These are phyloP conservation scores for Hipposideros larvatus DNA, from an alignment of 2,797 vertebrate species.

Conservation along the genomic window DNA sequence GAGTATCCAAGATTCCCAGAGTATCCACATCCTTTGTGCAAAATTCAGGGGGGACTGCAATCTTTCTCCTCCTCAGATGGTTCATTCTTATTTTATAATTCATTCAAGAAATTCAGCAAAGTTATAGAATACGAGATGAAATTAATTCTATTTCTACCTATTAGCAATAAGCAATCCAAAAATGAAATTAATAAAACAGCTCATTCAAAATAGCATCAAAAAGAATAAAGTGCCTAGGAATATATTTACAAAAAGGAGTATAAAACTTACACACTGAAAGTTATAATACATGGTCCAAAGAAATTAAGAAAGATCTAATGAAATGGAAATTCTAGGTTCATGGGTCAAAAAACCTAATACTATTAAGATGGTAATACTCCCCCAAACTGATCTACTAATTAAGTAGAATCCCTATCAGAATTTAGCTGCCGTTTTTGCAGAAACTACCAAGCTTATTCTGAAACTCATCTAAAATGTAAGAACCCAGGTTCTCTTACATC, in stretches of 20 bases:
- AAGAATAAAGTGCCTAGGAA: background rate
- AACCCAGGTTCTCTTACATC: background rate
- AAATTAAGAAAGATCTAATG: background rate
- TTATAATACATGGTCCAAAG: background rate
- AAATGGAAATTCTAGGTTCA: background rate
- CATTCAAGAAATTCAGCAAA: background rate
- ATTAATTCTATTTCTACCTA: background rate
- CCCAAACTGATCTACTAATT: background rate
- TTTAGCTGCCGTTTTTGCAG: background rate
- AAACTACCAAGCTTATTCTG: background rate
- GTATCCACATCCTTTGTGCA: background rate
- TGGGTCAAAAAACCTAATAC: background rate
- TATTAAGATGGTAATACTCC: background rate
- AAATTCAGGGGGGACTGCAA: background rate
- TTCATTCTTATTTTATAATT: conserved; percentile 25
- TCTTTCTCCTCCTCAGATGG: background rate
- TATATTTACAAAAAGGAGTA: background rate
- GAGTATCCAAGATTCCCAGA: background rate
- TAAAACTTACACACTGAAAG: background rate
- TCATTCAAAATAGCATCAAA: background rate
- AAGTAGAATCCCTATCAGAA: background rate
- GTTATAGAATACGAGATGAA: background rate
- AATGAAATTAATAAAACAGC: background rate
- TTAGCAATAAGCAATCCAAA: background rate
- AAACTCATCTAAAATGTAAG: conserved; percentile 26